phyloP scores from a whole-genome alignment of 2,888 invertebrate species.

The Melinaea marsaeus region DNA sequence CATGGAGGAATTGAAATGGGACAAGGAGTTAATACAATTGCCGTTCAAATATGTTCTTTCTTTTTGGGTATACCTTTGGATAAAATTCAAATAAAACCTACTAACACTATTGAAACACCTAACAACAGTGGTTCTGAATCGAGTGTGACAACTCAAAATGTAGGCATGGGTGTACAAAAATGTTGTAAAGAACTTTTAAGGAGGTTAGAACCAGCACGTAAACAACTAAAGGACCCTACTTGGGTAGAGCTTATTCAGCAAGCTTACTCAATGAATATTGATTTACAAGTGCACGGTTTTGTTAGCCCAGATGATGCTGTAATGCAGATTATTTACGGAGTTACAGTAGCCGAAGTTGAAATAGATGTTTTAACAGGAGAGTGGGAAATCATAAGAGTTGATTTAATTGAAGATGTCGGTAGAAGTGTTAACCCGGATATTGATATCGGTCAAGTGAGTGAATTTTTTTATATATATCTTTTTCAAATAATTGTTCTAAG shows the following conservation, averaged over 20 bases:
- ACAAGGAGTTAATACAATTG: conserved; percentile 87
- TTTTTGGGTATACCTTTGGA: conserved; percentile 80
- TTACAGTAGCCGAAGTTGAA: conserved; percentile 61
- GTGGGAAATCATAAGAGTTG: conserved; percentile 78
- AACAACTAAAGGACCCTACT: conserved; percentile 59
- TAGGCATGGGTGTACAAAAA: conserved; percentile 73
- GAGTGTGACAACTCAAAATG: conserved; percentile 80
- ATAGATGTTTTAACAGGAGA: conserved; percentile 83
- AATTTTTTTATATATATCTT: neutral
- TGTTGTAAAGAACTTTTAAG: conserved; percentile 67
- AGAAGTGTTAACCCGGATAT: conserved; percentile 81
- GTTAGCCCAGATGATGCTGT: conserved; percentile 48
- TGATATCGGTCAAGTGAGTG: conserved; percentile 81
- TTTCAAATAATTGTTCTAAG: too few species aligned
- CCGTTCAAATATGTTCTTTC: conserved; percentile 83
- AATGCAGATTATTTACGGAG: conserved; percentile 70
- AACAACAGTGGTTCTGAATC: conserved; percentile 79
- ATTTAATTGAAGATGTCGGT: conserved; percentile 83
- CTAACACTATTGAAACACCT: conserved; percentile 71
- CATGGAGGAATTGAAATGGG: conserved; percentile 88
- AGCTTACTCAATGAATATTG: conserved; percentile 59
- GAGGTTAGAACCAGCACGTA: conserved; percentile 65
- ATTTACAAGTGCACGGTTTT: conserved; percentile 54
- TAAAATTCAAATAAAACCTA: conserved; percentile 78
- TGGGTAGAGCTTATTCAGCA: conserved; percentile 73